Evolutionary conservation across 2,888 invertebrate genomes (phyloP), one percentile per base, ranked within the genome.

Genomic region (Drosophila tripunctata): DNA sequence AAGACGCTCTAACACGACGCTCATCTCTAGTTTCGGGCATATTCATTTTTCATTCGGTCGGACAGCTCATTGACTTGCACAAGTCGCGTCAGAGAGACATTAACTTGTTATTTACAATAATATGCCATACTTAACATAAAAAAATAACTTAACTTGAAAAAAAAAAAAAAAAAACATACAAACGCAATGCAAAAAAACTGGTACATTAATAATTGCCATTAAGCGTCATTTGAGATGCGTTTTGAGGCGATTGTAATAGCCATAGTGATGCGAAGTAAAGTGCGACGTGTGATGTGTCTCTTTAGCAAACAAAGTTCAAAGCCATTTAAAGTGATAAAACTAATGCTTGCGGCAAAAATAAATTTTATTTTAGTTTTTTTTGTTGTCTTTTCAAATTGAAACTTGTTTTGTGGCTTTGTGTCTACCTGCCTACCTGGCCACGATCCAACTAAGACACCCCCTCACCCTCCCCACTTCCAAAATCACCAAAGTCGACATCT

Each of bases 201-300:
- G 83, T 78, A 82, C 79, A 85, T 62, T 79, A 65, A 63, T 82
- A 82, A 82, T 85, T 78, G 72, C 79, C 72, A 82, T 85, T 68
- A 67, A 71, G 51, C 54, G 64, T 47, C 75, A 65, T 78, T 78
- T 78, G 65, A 24, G 27, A 31, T 31, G 40, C 14, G 48, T 21
- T 48, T n/a, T n/a, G n/a, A 14, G 30, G 12, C 27, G 36, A 17
- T 41, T 33, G 41, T 27, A 31, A 35, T 64, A 22, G 12, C 27
- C 31, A 17, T 41, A 27, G 41, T 27, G 35, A 35, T 64, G 57
- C 36, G 31, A 45, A 27, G 38, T 21, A 7, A 19, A 33, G 21
- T 31, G 33, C 12, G 44, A 15, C 31, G 58, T 24, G 22, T 17
- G 52, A 33, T 43, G 8, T 54, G 43, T 52, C n/a, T 2, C 45